Evolutionary conservation across 2,797 vertebrate genomes (phyloP).

Genomic region (Urocyon cinereoargenteus): DNA sequence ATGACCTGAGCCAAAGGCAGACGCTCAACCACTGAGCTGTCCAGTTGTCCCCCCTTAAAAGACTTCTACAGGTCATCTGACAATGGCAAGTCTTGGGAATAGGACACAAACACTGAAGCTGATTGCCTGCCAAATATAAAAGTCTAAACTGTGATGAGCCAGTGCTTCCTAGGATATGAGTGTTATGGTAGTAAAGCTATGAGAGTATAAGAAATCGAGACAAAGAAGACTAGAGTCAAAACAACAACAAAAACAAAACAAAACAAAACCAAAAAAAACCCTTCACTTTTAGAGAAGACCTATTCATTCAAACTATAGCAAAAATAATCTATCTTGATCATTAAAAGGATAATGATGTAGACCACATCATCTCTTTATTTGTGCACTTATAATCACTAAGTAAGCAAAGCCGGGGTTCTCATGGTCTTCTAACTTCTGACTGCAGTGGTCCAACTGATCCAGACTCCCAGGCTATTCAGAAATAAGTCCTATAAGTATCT

Average conservation of each 20-base stretch:
- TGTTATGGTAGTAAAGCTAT: conserved; percentile 6
- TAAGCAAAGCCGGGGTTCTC: not conserved
- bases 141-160: not conserved
- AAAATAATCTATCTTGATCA: not conserved
- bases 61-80: not conserved
- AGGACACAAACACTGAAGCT: not conserved
- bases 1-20: too few species aligned
- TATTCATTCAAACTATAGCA: not conserved
- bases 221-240: not conserved
- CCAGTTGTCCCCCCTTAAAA: not conserved
- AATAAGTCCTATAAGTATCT: not conserved
- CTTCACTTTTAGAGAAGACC: not conserved
- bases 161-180: not conserved
- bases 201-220: conserved; percentile 9
- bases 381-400: not conserved
- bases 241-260: not conserved
- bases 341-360: not conserved
- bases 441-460: not conserved
- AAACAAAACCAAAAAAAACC: not conserved
- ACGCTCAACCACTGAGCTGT: too few species aligned
- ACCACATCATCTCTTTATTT: not conserved
- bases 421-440: not conserved
- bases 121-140: not conserved
- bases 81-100: not conserved
- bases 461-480: not conserved